Percentiles rank a stretch among this genome's conserved stretches.
phyloP scores from a whole-genome alignment of 2,113 vertebrate species.

The Engystomops pustulosus region DNA sequence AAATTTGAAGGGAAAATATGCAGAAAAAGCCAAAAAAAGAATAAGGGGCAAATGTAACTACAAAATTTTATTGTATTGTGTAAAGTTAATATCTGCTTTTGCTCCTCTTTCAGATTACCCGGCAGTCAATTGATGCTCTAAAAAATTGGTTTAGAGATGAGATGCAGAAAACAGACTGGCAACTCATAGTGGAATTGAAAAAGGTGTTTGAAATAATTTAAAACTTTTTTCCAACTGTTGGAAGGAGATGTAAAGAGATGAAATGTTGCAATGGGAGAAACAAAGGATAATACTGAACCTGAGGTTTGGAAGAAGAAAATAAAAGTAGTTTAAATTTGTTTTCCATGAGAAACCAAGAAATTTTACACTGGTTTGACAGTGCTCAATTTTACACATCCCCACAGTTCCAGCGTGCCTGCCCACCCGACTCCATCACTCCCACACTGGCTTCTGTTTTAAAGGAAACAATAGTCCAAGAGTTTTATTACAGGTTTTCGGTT shows the following conservation, averaged over 20 bases:
- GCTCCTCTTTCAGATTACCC: conserved; percentile 84
- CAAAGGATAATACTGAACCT: conserved; percentile 71
- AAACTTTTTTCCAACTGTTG: conserved; percentile 67
- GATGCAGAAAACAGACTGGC: conserved; percentile 97
- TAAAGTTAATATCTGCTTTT: no score
- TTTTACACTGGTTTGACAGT: conserved; percentile 90
- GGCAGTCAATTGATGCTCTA: conserved; percentile 95
- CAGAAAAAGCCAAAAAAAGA: no score
- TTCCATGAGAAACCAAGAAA: conserved; percentile 90
- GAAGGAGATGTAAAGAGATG: conserved; percentile 49
- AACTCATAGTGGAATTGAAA: conserved; percentile 98
- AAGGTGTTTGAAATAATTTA: conserved; percentile 99
- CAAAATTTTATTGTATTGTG: no score
- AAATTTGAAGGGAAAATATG: no score
- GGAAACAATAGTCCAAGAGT: conserved; percentile 75
- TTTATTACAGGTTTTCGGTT: conserved; percentile 81
- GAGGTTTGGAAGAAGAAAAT: conserved; percentile 69
- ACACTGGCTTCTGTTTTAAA: conserved; percentile 78
- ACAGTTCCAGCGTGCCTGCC: conserved; percentile 86
- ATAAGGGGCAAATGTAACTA: no score
- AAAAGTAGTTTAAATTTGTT: conserved; percentile 81
- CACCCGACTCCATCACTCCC: conserved; percentile 65
- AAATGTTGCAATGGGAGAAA: conserved; percentile 66
- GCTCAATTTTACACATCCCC: conserved; percentile 80
- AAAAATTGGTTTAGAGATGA: conserved; percentile 99